A percentile compares a stretch with the other conserved stretches of the same genome.
Conservation (phyloP, 1,140 invertebrate genomes). For the Antheraea pernyi region DNA sequence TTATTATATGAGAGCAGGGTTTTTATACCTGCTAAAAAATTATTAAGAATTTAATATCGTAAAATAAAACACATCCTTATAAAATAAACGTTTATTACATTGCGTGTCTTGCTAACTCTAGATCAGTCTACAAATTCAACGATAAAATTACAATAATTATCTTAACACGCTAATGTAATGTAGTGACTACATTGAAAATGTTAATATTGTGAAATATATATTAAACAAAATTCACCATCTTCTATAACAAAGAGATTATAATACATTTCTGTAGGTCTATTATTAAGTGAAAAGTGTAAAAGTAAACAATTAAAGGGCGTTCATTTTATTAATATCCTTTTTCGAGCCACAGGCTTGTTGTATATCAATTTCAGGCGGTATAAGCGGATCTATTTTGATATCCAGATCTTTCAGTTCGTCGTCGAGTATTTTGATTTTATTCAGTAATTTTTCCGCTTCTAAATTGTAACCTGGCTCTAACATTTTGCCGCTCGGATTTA, state of each 20-base stretch:
- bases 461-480: slow-evolving; percentile 78
- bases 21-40: too few relatives aligned
- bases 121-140: too few relatives aligned
- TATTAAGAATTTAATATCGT: too few relatives aligned
- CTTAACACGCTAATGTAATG: too few relatives aligned
- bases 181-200: too few relatives aligned
- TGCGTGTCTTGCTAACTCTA: too few relatives aligned
- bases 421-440: slow-evolving; percentile 70
- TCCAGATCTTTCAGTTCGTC: slow-evolving; percentile 60
- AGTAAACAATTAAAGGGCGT: slow-evolving; percentile 19
- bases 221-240: too few relatives aligned
- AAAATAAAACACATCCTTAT: background rate
- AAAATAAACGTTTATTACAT: background rate
- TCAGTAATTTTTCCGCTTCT: slow-evolving; percentile 63
- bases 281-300: background rate
- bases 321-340: slow-evolving; percentile 46
- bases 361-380: slow-evolving; percentile 44
- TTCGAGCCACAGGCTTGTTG: slow-evolving; percentile 30
- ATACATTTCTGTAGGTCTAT: background rate
- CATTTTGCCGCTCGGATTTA: slow-evolving; percentile 80
- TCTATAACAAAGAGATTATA: too few relatives aligned
- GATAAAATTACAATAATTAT: too few relatives aligned
- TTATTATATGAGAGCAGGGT: too few relatives aligned
- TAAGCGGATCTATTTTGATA: slow-evolving; percentile 59
- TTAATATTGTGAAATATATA: too few relatives aligned